Base-by-base conservation (phyloP, 2,888 invertebrate species). In the Campoplex capitator region DNA sequence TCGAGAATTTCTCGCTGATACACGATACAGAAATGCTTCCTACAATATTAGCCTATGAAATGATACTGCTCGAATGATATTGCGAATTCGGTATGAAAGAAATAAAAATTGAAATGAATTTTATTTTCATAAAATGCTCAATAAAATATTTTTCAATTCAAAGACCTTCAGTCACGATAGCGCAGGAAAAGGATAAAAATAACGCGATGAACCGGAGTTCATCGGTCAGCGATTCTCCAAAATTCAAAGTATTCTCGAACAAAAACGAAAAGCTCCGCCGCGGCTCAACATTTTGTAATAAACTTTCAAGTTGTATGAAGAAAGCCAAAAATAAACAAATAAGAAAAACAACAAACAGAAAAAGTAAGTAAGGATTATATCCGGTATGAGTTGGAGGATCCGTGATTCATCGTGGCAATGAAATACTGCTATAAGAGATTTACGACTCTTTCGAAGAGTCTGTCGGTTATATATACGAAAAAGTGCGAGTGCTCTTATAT, bases 391-490 rank as follows among this genome's bases (percentile, higher is more conserved):
- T 58, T 71, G 74, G 78, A 74, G 56, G 62, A 76, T 86, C 56
- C 76, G 76, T 83, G 80, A 86, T 86, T 86, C 83, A 83, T 86
- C 67, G 83, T 70, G n/a, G 70, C 86, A 78, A 83, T 83, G 85
- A 82, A 85, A 85, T 85, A 85, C 32, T 75, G 78, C 74, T 73
- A 77, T 54, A 79, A 84, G 77, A 73, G 86, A 86, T 86, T 86
- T 86, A 86, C 80, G 84, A 81, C 73, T 74, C 80, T 84, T 79
- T 73, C 23, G 67, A 67, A 75, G 80, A 79, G 73, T 62, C 75
- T 38, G 58, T 65, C 79, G 74, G 32, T 74, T 77, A 68, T 75
- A 62, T 76, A 71, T 81, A 62, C 80, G 80, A 51, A 84, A 56
- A 76, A 71, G 62, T 65, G 76, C 74, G 71, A 79, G 67, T 48